Percentiles rank a stretch among this genome's conserved stretches.
These are phyloP conservation scores for Conchocele bisecta DNA, from an alignment of 2,888 invertebrate species.

Conservation along the genomic window DNA sequence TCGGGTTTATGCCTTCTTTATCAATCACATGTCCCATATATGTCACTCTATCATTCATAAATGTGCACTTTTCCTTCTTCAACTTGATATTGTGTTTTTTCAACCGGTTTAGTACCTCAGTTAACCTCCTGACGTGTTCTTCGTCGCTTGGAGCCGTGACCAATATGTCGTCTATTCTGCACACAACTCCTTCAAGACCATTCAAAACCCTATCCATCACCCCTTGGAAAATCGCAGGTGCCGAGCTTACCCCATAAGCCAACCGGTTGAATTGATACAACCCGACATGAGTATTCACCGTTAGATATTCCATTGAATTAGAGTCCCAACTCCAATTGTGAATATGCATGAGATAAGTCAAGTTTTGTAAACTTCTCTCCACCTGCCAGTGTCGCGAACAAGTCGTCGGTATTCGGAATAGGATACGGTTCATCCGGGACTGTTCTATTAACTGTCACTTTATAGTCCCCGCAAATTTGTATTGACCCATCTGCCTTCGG, in stretches of 20 bases:
- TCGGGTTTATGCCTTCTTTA: constrained; percentile 37
- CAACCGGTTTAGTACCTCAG: constrained; percentile 29
- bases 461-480: constrained; percentile 54
- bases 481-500: constrained; percentile 41
- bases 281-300: constrained; percentile 53
- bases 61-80: constrained; percentile 20
- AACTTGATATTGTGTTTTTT: constrained; percentile 29
- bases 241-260: constrained; percentile 42
- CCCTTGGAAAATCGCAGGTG: constrained; percentile 49
- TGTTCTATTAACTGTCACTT: constrained; percentile 64
- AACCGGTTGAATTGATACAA: constrained; percentile 38
- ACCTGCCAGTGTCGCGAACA: constrained; percentile 48
- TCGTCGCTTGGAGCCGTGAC: constrained; percentile 34
- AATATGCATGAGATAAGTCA: constrained; percentile 50
- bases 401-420: constrained; percentile 51
- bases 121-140: constrained; percentile 20
- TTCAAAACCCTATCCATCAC: constrained; percentile 46
- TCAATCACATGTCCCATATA: constrained; percentile 47
- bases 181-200: constrained; percentile 22
- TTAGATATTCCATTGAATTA: constrained; percentile 40
- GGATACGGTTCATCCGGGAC: constrained; percentile 65
- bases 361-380: constrained; percentile 53
- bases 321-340: constrained; percentile 39
- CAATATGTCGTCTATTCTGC: constrained; percentile 46
- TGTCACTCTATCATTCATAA: constrained; percentile 26